Base-by-base conservation (phyloP, 1,140 invertebrate species). In the Ephestia elutella region DNA sequence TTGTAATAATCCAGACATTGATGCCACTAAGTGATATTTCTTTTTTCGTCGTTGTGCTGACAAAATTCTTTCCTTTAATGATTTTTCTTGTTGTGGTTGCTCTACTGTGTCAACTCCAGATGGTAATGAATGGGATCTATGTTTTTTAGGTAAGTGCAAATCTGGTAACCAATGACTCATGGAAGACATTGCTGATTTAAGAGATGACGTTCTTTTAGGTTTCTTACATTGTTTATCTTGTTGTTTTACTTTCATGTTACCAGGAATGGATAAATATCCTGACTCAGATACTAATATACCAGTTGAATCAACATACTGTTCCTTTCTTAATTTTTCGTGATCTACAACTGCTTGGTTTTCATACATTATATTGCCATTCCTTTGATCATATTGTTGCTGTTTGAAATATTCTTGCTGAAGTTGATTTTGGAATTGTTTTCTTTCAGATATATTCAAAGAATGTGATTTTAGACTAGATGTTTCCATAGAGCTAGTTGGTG, bases 111-210 rank as follows among this genome's bases (percentile, higher is more conserved):
- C 90, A n/a, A 93, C 92, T 51, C 92, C 92, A 15, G 92, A 90
- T 0, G 95, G 95, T 61, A 96, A 89, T 0, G 95, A 96, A 72
- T 95, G 93, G 21, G 95, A 96, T 68, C 95, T 90, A 81, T 93
- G 92, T 62, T 95, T 90, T 81, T 94, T 95, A 7, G 92, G 91
- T 49, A 96, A 83, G 83, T 95, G 94, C 62, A 96, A 89, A 76
- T 96, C 95, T 0, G 95, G 95, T 28, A 97, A 82, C 92, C 95
- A 95, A 71, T 92, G 93, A 71, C 92, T 94, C 69, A 95, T 92
- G 0, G 94, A 94, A 73, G 91, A 94, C 92, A 96, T 94, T 0
- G 94, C 95, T 48, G 93, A 93, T 84, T 95, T 95, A 48, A 95
- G 74, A 0, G 93, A 94, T 2, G 93, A 94, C n/a, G 92, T 92